These are phyloP conservation scores for Mus spretus DNA, from an alignment of 2,797 vertebrate genomes.

Conservation along the genomic window DNA sequence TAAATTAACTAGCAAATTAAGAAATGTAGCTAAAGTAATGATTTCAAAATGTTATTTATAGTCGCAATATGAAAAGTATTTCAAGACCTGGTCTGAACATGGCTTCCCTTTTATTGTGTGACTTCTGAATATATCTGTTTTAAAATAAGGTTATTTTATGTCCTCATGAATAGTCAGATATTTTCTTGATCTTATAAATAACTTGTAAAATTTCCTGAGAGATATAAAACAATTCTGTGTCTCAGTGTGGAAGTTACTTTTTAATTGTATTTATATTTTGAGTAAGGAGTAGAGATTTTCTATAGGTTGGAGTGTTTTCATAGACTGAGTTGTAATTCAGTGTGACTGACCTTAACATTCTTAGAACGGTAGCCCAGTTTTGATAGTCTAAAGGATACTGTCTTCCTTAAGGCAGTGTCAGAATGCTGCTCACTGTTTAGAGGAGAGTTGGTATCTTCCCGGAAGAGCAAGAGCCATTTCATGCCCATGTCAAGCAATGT, in stretches of 20 bases:
- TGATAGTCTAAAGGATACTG: background rate
- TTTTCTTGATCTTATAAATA: conserved; percentile 50
- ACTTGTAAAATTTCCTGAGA: conserved; percentile 50
- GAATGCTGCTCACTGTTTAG: background rate
- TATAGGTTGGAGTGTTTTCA: conserved; percentile 52
- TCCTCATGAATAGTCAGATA: conserved; percentile 2
- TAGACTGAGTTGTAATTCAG: conserved; percentile 54
- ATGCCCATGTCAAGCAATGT: background rate
- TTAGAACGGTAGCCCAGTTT: background rate
- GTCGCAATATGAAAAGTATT: conserved; percentile 55
- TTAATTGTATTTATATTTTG: conserved; percentile 44
- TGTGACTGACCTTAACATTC: conserved; percentile 4
- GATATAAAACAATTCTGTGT: background rate
- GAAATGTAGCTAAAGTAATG: conserved; percentile 28
- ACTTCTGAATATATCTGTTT: conserved; percentile 58
- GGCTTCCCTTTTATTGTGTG: conserved; percentile 16
- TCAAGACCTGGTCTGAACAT: conserved; percentile 58
- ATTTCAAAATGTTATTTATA: conserved; percentile 47
- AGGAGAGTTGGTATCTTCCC: background rate
- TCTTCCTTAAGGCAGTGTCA: conserved; percentile 58
- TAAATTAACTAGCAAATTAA: conserved; percentile 50
- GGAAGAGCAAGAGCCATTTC: background rate
- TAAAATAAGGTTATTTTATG: conserved; percentile 41
- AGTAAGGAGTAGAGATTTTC: conserved; percentile 41
- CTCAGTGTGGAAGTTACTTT: conserved; percentile 6